These are phyloP conservation scores for Conomelus anceps DNA, from an alignment of 2,888 invertebrate species.

Conservation along the genomic window DNA sequence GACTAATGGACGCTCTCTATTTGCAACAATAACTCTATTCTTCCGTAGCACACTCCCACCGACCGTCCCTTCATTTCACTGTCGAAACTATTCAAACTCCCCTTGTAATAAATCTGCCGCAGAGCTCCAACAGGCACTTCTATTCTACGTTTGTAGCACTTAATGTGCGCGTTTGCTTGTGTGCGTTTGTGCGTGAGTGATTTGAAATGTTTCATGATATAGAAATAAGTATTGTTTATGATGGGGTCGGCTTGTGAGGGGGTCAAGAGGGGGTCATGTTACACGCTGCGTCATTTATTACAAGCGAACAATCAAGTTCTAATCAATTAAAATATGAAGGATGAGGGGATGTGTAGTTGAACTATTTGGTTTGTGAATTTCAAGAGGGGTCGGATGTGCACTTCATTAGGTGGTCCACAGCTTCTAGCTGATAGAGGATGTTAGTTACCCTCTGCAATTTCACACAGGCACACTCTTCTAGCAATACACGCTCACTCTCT, in stretches of 20 bases:
- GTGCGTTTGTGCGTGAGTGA: neutral
- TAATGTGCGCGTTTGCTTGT: neutral
- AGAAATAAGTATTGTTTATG: neutral
- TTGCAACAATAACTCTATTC: neutral
- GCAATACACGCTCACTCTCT: no score
- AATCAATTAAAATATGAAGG: neutral
- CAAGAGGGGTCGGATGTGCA: neutral
- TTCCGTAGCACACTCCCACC: neutral
- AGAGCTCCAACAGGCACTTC: neutral
- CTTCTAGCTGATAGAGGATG: neutral
- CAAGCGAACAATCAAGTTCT: neutral
- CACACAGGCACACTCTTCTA: no score
- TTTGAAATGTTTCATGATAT: neutral
- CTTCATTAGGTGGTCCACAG: neutral
- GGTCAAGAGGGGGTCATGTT: neutral
- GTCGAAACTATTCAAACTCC: neutral
- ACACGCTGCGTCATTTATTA: neutral
- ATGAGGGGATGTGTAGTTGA: neutral
- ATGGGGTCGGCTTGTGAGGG: neutral
- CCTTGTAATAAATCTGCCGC: neutral
- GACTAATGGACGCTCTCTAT: neutral
- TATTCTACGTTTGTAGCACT: neutral
- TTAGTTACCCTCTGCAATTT: no score
- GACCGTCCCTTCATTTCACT: neutral
- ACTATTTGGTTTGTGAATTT: neutral